Conservation (phyloP, 2,797 vertebrate genomes). For the Girardinus metallicus region DNA sequence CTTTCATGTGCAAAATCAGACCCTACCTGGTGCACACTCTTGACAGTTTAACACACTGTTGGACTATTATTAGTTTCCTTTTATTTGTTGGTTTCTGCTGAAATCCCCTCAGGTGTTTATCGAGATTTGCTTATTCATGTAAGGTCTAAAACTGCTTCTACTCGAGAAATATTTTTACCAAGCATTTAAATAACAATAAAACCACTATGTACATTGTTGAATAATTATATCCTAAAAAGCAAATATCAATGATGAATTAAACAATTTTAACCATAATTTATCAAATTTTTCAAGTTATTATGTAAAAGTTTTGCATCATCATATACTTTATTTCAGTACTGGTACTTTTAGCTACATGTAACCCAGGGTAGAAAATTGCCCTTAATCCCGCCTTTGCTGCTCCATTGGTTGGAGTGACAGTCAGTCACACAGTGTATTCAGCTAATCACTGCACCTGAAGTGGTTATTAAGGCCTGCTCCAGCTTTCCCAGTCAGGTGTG, state of each 20-base stretch:
- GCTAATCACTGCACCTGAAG: too few relatives aligned
- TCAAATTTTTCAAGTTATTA: background rate
- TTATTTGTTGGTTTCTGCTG: background rate
- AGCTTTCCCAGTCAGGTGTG: too few relatives aligned
- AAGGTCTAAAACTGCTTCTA: background rate
- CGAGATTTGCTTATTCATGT: background rate
- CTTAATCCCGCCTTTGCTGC: too few relatives aligned
- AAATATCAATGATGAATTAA: background rate
- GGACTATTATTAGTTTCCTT: background rate
- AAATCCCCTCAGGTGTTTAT: background rate
- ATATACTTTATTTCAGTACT: background rate
- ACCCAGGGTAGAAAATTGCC: too few relatives aligned
- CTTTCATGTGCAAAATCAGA: constrained; percentile 39
- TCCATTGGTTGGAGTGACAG: too few relatives aligned
- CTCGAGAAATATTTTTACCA: background rate
- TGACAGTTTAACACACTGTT: constrained; percentile 8
- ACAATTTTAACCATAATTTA: background rate
- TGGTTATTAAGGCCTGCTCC: too few relatives aligned
- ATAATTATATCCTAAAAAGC: background rate
- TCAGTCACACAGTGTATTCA: too few relatives aligned
- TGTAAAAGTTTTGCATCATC: constrained; percentile 1
- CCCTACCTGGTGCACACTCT: constrained; percentile 9
- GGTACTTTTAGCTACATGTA: background rate
- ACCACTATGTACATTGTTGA: background rate
- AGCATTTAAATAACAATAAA: background rate